Conservation (phyloP, 2,113 vertebrate genomes). For the Melanerpes formicivorus region DNA sequence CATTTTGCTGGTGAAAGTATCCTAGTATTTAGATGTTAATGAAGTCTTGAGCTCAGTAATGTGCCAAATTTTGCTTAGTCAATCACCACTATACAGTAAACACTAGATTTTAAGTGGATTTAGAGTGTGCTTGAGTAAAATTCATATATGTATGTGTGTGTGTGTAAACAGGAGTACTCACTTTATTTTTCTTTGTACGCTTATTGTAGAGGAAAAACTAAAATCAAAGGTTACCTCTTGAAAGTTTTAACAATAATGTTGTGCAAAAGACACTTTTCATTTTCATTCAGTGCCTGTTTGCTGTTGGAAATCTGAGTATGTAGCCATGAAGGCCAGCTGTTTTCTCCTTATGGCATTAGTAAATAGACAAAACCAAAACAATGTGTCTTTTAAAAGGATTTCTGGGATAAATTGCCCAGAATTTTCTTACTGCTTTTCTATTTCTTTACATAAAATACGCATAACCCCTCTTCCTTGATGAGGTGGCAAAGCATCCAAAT, state of each 20-base stretch:
- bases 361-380: not conserved
- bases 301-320: not conserved
- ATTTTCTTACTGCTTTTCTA: not conserved
- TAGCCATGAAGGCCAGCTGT: not conserved
- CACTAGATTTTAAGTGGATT: not conserved
- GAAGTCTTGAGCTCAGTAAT: not conserved
- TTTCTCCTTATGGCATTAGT: not conserved
- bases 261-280: slow-evolving; percentile 10
- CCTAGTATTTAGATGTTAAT: not conserved
- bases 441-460: not conserved
- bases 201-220: not conserved
- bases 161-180: not conserved
- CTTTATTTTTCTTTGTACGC: not conserved
- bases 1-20: not conserved
- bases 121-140: not conserved
- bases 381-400: not conserved
- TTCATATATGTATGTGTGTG: not conserved
- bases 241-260: not conserved
- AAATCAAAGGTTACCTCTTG: not conserved
- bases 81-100: not conserved
- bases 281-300: not conserved
- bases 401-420: not conserved
- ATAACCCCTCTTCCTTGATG: not conserved
- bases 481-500: not conserved
- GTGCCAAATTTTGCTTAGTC: not conserved